Conservation (phyloP, 2,888 invertebrate species). For the Tachina fera region DNA sequence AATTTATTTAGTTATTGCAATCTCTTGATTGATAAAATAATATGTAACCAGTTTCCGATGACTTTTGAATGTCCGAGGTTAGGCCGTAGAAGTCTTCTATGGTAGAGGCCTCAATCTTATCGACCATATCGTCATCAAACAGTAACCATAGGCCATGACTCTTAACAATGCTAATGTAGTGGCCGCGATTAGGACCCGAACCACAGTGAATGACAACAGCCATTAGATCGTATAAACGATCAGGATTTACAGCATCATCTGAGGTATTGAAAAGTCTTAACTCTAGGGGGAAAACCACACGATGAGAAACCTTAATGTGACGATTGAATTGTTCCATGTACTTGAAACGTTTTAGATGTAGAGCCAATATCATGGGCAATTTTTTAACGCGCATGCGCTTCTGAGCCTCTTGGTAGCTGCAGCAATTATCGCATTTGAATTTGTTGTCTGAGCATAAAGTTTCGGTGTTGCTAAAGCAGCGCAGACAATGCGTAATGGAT, state of each 20-base stretch:
- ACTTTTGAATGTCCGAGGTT: conserved; percentile 99
- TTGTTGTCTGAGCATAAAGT: conserved; percentile 99
- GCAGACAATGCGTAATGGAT: conserved; percentile 98
- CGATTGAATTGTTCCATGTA: conserved; percentile 99
- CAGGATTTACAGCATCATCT: conserved; percentile 99
- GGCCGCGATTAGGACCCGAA: conserved; percentile 99
- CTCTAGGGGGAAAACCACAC: conserved; percentile 99
- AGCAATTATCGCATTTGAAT: conserved; percentile 99
- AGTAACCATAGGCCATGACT: conserved; percentile 99
- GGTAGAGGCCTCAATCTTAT: conserved; percentile 98
- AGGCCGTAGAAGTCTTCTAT: conserved; percentile 99
- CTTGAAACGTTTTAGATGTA: conserved; percentile 97
- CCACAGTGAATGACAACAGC: conserved; percentile 99
- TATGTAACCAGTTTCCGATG: conserved; percentile 99
- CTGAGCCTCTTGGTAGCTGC: conserved; percentile 99
- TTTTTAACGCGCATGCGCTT: conserved; percentile 99
- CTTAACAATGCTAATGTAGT: conserved; percentile 99
- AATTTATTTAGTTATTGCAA: conserved; percentile 83
- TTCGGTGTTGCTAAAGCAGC: conserved; percentile 99
- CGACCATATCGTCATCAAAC: conserved; percentile 99
- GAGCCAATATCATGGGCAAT: conserved; percentile 97
- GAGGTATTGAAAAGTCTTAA: conserved; percentile 98
- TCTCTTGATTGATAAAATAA: conserved; percentile 98
- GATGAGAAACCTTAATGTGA: conserved; percentile 99
- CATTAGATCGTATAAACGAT: conserved; percentile 98